phyloP scores from a whole-genome alignment of 2,888 invertebrate species.

The Folsomia candida region DNA sequence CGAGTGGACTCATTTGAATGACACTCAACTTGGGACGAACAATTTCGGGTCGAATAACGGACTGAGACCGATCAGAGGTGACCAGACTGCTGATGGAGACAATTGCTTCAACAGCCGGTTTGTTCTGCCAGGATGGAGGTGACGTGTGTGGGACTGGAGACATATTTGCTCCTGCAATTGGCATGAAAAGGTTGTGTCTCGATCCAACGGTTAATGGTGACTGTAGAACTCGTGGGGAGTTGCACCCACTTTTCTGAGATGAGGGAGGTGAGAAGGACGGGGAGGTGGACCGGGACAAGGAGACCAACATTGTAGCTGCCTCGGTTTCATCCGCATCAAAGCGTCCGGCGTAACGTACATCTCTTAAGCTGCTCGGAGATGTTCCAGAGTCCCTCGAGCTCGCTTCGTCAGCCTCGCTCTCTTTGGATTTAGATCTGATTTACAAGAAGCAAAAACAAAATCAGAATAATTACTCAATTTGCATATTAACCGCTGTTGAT shows the following conservation, averaged over 20 bases:
- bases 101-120: background rate
- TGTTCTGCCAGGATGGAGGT: constrained; percentile 43
- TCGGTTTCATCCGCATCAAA: constrained; percentile 94
- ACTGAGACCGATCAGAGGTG: constrained; percentile 23
- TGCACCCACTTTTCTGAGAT: constrained; percentile 60
- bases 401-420: constrained; percentile 50
- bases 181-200: constrained; percentile 86
- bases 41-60: constrained; percentile 50
- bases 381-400: constrained; percentile 50
- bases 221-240: constrained; percentile 67
- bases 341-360: constrained; percentile 61
- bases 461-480: too few relatives aligned
- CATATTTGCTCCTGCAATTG: constrained; percentile 65
- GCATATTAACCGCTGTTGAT: too few relatives aligned
- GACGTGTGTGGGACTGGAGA: constrained; percentile 44
- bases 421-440: constrained; percentile 48
- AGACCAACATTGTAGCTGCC: constrained; percentile 92
- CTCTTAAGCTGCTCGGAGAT: constrained; percentile 44
- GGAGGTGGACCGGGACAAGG: constrained; percentile 78
- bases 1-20: constrained; percentile 72
- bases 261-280: constrained; percentile 78
- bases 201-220: constrained; percentile 68
- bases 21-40: constrained; percentile 61
- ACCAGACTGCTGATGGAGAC: background rate
- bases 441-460: background rate